Conservation (phyloP, 2,113 vertebrate species). For the Psittacara wagleri region DNA sequence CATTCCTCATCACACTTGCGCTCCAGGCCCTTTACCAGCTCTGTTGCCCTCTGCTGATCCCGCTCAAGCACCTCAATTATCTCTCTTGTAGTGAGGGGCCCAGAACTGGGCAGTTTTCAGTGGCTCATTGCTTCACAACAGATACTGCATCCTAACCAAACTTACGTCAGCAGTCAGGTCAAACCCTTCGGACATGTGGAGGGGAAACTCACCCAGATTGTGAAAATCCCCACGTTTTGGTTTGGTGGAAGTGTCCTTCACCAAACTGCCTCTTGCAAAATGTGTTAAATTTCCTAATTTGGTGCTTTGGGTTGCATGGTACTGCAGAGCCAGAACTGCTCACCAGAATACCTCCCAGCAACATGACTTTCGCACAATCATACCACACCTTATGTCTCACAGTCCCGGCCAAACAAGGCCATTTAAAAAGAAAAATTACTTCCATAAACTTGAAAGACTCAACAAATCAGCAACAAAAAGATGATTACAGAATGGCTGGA, state of each 20-base stretch:
- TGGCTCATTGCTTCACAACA: not conserved
- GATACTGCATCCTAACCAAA: not conserved
- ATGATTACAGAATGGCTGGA: not conserved
- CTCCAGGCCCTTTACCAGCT: not conserved
- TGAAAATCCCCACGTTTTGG: not conserved
- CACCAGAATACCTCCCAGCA: not conserved
- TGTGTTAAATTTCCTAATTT: not conserved
- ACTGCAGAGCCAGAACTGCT: not conserved
- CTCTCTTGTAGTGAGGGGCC: not conserved
- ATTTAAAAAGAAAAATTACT: not conserved
- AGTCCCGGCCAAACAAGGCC: not conserved
- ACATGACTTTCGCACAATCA: not conserved
- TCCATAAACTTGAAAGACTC: not conserved
- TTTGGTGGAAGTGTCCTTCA: not conserved
- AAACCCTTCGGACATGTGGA: not conserved
- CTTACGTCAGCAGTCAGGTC: not conserved
- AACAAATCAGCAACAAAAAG: not conserved
- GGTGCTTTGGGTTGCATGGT: not conserved
- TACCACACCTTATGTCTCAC: not conserved
- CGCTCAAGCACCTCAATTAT: not conserved
- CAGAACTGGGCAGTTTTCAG: not conserved
- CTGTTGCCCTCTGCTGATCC: not conserved
- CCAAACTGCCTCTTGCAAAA: conserved; percentile 31
- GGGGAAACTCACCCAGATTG: not conserved
- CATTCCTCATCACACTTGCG: not conserved